These are phyloP conservation scores for Graptemys geographica DNA, from an alignment of 2,797 vertebrate species.

Conservation along the genomic window DNA sequence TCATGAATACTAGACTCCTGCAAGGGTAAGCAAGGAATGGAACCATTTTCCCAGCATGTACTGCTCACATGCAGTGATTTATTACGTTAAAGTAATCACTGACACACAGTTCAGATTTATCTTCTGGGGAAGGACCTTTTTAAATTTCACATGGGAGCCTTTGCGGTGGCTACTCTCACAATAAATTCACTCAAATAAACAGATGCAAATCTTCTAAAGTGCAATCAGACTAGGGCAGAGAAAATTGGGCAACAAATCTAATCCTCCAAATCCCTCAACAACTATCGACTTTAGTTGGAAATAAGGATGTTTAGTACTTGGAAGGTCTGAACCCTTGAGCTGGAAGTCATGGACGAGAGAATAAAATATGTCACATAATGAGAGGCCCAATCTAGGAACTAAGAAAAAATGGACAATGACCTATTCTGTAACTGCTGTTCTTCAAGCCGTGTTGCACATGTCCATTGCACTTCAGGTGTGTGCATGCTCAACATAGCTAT, in stretches of 20 bases:
- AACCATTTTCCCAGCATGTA: not conserved
- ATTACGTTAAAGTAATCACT: not conserved
- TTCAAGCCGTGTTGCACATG: too few relatives aligned
- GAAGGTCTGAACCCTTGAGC: conserved; percentile 29
- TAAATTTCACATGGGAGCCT: not conserved
- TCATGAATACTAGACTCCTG: not conserved
- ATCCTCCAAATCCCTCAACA: not conserved
- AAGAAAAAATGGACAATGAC: not conserved
- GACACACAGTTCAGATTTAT: not conserved
- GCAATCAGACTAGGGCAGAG: not conserved
- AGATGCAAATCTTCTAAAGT: conserved; percentile 12
- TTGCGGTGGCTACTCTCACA: not conserved
- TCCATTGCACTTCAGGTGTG: too few relatives aligned
- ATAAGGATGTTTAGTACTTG: conserved; percentile 1
- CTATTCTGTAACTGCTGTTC: too few relatives aligned
- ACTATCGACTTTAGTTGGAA: not conserved
- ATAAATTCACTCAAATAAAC: not conserved
- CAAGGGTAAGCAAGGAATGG: not conserved
- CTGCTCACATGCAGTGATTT: not conserved
- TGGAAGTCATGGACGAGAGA: conserved; percentile 27
- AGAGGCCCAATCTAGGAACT: not conserved
- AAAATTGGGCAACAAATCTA: not conserved
- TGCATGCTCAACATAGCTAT: too few relatives aligned
- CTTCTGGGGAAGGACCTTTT: not conserved
- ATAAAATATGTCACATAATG: not conserved